Percentiles rank a stretch among this genome's conserved stretches.
Evolutionary conservation across 2,113 vertebrate genomes (phyloP).

Genomic region (Podarcis cretensis): DNA sequence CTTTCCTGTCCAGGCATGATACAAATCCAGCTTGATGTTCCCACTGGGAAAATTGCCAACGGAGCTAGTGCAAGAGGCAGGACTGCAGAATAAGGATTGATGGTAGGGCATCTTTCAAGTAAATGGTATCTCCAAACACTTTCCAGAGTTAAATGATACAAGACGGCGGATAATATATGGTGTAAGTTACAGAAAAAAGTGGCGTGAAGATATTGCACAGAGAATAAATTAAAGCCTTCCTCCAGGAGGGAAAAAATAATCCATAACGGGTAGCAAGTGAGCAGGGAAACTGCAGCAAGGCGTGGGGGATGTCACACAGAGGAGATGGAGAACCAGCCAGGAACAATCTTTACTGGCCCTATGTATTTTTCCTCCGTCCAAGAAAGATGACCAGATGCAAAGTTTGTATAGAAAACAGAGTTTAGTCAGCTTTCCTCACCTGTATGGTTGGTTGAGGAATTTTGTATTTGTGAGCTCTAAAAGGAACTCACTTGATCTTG

Average conservation of each 20-base stretch:
- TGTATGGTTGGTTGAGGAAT: background rate
- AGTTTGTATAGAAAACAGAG: background rate
- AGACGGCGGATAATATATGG: constrained; percentile 65
- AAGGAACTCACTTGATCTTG: background rate
- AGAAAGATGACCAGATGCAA: background rate
- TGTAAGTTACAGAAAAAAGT: constrained; percentile 53
- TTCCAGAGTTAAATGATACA: constrained; percentile 70
- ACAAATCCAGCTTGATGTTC: background rate
- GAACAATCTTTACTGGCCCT: constrained; percentile 2
- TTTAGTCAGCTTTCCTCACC: background rate
- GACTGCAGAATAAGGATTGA: constrained; percentile 57
- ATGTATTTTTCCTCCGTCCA: constrained; percentile 9
- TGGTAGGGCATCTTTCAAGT: constrained; percentile 61
- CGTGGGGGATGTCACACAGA: constrained; percentile 50
- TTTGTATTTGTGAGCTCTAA: background rate
- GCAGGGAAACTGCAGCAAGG: constrained; percentile 51
- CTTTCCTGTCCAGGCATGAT: background rate
- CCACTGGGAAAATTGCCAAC: background rate
- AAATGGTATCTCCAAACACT: constrained; percentile 51
- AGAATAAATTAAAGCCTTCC: constrained; percentile 70
- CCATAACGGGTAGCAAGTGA: background rate
- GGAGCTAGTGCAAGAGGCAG: background rate
- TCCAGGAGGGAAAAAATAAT: constrained; percentile 48
- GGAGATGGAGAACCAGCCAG: constrained; percentile 38
- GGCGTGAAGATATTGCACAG: constrained; percentile 38